Conservation (phyloP, 2,113 vertebrate genomes). For the Tragelaphus imberbis region DNA sequence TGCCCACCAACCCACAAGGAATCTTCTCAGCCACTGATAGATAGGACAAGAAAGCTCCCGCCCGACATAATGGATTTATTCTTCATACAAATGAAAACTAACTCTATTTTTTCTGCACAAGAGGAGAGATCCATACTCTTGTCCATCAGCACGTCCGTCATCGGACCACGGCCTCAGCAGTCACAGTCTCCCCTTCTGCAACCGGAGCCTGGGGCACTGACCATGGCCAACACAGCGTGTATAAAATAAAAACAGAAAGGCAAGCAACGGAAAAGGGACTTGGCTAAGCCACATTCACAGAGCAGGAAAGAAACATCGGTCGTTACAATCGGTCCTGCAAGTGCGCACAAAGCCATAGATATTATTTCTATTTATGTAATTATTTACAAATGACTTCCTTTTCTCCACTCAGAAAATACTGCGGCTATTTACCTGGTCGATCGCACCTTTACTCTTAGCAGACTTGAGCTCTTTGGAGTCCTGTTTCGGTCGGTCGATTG, state of each 20-base stretch:
- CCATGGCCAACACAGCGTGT: fast-evolving
- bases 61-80: background rate
- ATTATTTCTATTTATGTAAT: background rate
- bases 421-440: background rate
- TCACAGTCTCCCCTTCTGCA: background rate
- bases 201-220: too few species aligned
- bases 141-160: background rate
- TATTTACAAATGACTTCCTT: background rate
- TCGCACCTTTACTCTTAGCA: background rate
- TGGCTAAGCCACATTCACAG: background rate
- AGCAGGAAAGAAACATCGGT: background rate
- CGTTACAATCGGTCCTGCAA: background rate
- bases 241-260: background rate
- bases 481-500: fast-evolving
- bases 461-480: background rate
- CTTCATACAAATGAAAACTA: background rate
- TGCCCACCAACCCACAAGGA: background rate
- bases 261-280: background rate
- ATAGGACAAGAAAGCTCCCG: background rate
- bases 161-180: background rate
- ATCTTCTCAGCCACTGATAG: fast-evolving
- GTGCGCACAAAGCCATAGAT: background rate
- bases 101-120: background rate
- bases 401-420: background rate
- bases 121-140: background rate